phyloP scores from a whole-genome alignment of 2,888 invertebrate genomes.

The Tinea pellionella region DNA sequence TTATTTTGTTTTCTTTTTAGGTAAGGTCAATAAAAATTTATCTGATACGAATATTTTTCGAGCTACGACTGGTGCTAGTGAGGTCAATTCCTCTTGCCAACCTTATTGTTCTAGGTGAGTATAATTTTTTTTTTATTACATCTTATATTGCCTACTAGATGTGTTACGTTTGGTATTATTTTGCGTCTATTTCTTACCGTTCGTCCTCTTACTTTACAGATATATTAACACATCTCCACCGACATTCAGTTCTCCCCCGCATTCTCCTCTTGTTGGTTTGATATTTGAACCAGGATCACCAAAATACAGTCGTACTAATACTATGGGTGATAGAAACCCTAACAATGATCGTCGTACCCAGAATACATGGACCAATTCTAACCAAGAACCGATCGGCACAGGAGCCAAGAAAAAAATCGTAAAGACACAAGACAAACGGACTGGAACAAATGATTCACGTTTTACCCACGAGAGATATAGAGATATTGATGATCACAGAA shows the following conservation, averaged over 20 bases:
- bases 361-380: slow-evolving; percentile 46
- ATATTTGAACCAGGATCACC: slow-evolving; percentile 55
- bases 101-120: slow-evolving; percentile 17
- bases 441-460: slow-evolving; percentile 39
- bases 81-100: slow-evolving; percentile 43
- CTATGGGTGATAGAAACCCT: slow-evolving; percentile 40
- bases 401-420: slow-evolving; percentile 62
- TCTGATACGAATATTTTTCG: slow-evolving; percentile 30
- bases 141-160: too few relatives aligned
- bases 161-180: too few relatives aligned
- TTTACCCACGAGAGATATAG: slow-evolving; percentile 49
- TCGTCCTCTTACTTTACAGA: slow-evolving; percentile 33
- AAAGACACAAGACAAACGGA: slow-evolving; percentile 55
- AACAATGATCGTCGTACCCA: slow-evolving; percentile 48
- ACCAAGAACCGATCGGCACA: slow-evolving; percentile 61
- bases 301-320: slow-evolving; percentile 42
- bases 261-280: slow-evolving; percentile 55
- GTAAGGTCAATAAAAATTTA: slow-evolving; percentile 46
- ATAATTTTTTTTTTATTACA: neutral
- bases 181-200: neutral
- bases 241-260: slow-evolving; percentile 58
- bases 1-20: slow-evolving; percentile 21
- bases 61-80: slow-evolving; percentile 48
- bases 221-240: slow-evolving; percentile 51
- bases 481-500: slow-evolving; percentile 48